Percentiles rank a stretch among this genome's conserved stretches.
These are phyloP conservation scores for Aphelocoma coerulescens DNA, from an alignment of 2,113 vertebrate species.

Conservation along the genomic window DNA sequence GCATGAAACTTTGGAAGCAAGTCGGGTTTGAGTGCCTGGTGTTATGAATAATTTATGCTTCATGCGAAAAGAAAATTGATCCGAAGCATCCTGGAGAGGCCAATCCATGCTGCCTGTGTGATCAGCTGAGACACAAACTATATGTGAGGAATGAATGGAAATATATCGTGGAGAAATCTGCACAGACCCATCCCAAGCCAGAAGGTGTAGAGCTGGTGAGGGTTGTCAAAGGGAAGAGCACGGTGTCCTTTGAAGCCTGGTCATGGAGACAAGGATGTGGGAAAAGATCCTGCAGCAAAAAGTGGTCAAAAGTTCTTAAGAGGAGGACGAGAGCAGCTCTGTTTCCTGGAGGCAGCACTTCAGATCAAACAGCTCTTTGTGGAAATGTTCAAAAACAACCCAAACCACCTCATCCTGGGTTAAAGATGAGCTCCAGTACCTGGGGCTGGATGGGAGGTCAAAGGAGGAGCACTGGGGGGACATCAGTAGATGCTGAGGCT, in stretches of 20 bases:
- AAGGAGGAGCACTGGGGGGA: not conserved
- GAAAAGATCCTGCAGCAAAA: slow-evolving; percentile 43
- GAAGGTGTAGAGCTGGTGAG: not conserved
- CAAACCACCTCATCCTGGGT: slow-evolving; percentile 13
- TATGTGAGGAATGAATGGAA: not conserved
- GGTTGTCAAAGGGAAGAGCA: not conserved
- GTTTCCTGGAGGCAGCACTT: slow-evolving; percentile 37
- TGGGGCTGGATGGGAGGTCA: slow-evolving; percentile 31
- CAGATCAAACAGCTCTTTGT: slow-evolving; percentile 51
- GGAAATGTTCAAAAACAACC: slow-evolving; percentile 8
- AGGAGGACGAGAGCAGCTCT: not conserved
- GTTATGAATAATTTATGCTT: slow-evolving; percentile 28
- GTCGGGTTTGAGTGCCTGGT: not conserved
- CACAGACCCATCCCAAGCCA: not conserved
- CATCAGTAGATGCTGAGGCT: not conserved
- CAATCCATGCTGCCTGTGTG: not conserved
- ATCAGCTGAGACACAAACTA: slow-evolving; percentile 22
- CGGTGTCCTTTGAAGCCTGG: not conserved
- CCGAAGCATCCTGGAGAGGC: slow-evolving; percentile 36
- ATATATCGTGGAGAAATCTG: not conserved
- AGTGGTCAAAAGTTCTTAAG: slow-evolving; percentile 27
- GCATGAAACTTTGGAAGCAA: not conserved
- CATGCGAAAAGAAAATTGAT: slow-evolving; percentile 32
- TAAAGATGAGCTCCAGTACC: slow-evolving; percentile 29
- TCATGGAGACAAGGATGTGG: slow-evolving; percentile 5